Evolutionary conservation across 2,797 vertebrate species (phyloP).

Genomic region (Carcharodon carcharias): DNA sequence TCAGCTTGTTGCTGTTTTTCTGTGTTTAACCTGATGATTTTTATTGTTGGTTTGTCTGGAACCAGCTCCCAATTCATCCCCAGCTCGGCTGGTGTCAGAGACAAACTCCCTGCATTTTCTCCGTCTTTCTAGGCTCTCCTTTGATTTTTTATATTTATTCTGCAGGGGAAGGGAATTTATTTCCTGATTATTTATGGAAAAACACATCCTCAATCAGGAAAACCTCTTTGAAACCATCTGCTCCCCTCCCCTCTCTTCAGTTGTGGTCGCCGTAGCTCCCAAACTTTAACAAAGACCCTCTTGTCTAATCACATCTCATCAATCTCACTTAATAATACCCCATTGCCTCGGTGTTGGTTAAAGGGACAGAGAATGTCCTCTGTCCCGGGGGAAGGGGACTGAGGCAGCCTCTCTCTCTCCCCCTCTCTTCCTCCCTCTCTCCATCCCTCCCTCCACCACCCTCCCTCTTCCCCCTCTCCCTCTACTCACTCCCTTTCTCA

Average conservation of each 20-base stretch:
- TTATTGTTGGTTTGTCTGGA: too few species aligned
- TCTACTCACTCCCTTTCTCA: too few species aligned
- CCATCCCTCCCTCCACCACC: accelerated
- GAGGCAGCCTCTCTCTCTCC: background rate
- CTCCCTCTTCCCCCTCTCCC: background rate
- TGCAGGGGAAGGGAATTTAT: conserved; percentile 37
- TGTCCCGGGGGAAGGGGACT: too few species aligned
- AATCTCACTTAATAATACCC: conserved; percentile 97
- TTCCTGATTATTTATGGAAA: background rate
- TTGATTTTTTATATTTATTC: conserved; percentile 48
- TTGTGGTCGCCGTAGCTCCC: conserved; percentile 60
- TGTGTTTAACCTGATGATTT: too few species aligned
- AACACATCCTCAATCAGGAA: background rate
- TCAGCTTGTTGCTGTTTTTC: too few species aligned
- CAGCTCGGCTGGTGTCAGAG: background rate
- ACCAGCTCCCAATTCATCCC: background rate
- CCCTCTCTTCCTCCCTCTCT: background rate
- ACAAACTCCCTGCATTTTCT: too few species aligned
- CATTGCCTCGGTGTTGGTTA: conserved; percentile 86
- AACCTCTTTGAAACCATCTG: conserved; percentile 62
- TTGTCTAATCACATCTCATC: conserved; percentile 84
- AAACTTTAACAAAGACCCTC: conserved; percentile 68
- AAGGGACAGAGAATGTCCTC: conserved; percentile 51
- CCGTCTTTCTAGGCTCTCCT: conserved; percentile 40
- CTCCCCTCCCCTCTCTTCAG: conserved; percentile 60